A percentile compares a stretch with the other conserved stretches of the same genome.
Conservation (phyloP, 2,797 vertebrate species). For the Oceanodroma leucorhoa region DNA sequence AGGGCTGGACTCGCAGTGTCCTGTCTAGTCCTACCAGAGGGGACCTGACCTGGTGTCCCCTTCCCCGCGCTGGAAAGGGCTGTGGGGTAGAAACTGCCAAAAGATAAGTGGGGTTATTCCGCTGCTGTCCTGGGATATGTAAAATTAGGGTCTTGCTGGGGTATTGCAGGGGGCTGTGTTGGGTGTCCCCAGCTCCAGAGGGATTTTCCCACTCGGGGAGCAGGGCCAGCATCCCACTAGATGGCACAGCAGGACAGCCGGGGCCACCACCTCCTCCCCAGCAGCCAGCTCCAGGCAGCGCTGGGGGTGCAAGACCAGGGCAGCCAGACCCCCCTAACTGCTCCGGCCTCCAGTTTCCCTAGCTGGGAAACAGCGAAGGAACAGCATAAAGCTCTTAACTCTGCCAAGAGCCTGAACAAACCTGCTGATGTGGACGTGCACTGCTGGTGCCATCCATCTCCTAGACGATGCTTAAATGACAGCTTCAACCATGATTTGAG, state of each 20-base stretch:
- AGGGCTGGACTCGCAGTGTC: not conserved
- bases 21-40: not conserved
- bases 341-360: not conserved
- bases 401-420: not conserved
- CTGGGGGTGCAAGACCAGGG: not conserved
- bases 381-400: not conserved
- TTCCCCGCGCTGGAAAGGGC: no score
- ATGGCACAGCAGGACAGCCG: not conserved
- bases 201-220: not conserved
- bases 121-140: no score
- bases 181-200: not conserved
- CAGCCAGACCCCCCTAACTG: not conserved
- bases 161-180: not conserved
- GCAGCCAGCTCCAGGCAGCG: not conserved
- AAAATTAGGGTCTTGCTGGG: not conserved
- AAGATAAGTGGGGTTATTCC: not conserved
- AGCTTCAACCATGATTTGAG: accelerated
- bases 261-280: not conserved
- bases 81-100: no score
- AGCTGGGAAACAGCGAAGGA: not conserved
- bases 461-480: not conserved
- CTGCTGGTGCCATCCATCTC: not conserved
- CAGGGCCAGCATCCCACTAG: not conserved
- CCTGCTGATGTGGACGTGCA: accelerated
- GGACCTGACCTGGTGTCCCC: not conserved